Evolutionary conservation across 2,113 vertebrate genomes (phyloP), one percentile per base, ranked within the genome.

Genomic region (Notothenia rossii): DNA sequence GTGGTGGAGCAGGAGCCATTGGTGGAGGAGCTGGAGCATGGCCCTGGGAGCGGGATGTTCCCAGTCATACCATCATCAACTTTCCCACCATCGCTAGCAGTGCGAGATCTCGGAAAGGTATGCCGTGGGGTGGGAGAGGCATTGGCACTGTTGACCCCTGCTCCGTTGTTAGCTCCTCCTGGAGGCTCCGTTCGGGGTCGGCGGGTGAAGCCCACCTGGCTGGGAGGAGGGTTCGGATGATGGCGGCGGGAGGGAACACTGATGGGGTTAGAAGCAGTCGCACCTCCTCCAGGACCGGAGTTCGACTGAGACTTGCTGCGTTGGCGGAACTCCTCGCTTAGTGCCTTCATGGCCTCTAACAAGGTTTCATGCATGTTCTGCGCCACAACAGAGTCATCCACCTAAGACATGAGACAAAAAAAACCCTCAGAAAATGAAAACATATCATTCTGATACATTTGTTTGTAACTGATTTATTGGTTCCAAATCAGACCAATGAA

Each of bases 351-450:
- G 53, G 96, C 94, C 29, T 96, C 95, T 20, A 96, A 88, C 50
- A 97, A 90, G 0, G 95, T 96, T 87, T 97, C 94, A 5, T 96
- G 96, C 93, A 97, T 97, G 92, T 96, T 97, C 89, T 96, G 95
- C 59, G 96, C 96, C 40, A 96, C 95, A 22, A 95, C 93, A 0
- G 94, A 92, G 60, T 97, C 95, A 1, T 96, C 95, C 25, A 95
- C 95, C 94, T 96, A 53, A 5, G 17, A 76, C 59, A 70, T 0
- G 14, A 77, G 18, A 71, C 49, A 79, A 62, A 72, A 64, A 10
- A 4, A 45, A 5, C 1, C 22, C 6, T 68, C 10, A 84, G 14
- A 55, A 15, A 49, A 1, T 48, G 1, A 69, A 68, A 20, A 64
- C 22, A 48, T 50, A 58, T 4, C 11, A 59, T 36, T 74, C 7